Base-by-base conservation (phyloP, 2,113 vertebrate species). In the Rhodinocichla rosea region DNA sequence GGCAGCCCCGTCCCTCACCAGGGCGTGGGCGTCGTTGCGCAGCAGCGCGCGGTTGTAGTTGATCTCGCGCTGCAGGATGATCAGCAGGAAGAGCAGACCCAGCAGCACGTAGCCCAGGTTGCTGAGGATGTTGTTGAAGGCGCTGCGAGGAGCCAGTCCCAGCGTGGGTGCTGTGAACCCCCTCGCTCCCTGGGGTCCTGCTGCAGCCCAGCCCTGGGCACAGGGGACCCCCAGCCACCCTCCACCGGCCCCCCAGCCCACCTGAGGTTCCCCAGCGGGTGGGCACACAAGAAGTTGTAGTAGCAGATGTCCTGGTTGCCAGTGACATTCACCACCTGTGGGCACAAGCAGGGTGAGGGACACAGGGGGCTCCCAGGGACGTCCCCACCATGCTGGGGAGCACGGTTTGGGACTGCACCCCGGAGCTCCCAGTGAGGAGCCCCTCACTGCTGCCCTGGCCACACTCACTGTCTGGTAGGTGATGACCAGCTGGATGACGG, bases 241-340 rank as follows among this genome's bases (percentile, higher is more conserved):
- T 18, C 44, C 71, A 2, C 44, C 1, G 1, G 2, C 7, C 26
- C 26, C 78, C 8, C 27, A 9, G 2, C 93, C 47, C 78, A 99
- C 99, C 99, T 99, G 73, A 99, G 98, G 74, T 98, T 99, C 76
- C 99, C 99, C 81, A 99, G 98, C 0, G 99, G 99, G 95, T 99
- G 99, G 57, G 99, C 99, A 3, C 99, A 99, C 80, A 99, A 97
- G 95, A 99, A 99, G 98, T 99, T 99, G 97, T 99, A 99, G 97
- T 99, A 99, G 97, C 99, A 99, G 97, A 99, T 99, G 97, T 99
- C 99, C 96, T 99, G 99, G 95, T 99, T 99, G 89, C 99, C 99
- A 0, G 99, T 99, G 68, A 98, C 99, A 3, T 99, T 99, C 77
- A 99, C 99, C 83, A 99, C 99, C 99, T 99, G 95, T 19, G 2